Evolutionary conservation across 2,113 vertebrate genomes (phyloP).

Genomic region (Athene cunicularia): DNA sequence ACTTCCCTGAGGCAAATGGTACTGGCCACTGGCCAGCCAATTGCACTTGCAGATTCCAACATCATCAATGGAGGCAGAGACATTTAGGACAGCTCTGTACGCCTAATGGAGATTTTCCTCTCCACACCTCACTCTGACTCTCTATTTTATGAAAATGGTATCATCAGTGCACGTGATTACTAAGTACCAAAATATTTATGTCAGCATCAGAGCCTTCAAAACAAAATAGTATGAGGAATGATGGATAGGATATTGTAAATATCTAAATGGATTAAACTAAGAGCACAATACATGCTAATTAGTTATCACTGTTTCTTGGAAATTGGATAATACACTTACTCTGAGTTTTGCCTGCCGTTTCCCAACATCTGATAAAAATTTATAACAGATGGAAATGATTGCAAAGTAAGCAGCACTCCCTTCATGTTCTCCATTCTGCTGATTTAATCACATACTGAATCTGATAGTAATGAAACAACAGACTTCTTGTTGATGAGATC

Average conservation of each 20-base stretch:
- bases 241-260: background rate
- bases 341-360: conserved; percentile 59
- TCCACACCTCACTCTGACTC: background rate
- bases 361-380: conserved; percentile 78
- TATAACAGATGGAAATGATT: conserved; percentile 75
- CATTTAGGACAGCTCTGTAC: background rate
- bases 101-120: background rate
- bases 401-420: conserved; percentile 65
- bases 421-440: conserved; percentile 67
- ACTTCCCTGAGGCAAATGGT: background rate
- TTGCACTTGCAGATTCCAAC: background rate
- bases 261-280: conserved; percentile 42
- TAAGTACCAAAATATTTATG: background rate
- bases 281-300: conserved; percentile 14
- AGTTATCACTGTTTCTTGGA: conserved; percentile 49
- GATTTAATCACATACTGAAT: conserved; percentile 73
- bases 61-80: background rate
- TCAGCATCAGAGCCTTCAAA: background rate
- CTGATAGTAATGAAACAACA: conserved; percentile 74
- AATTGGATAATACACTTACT: conserved; percentile 44
- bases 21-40: background rate
- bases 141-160: background rate
- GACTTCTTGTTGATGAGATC: conserved; percentile 67
- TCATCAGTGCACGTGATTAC: background rate
- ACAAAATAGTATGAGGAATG: background rate